A percentile compares a stretch with the other conserved stretches of the same genome.
Evolutionary conservation across 2,797 vertebrate genomes (phyloP).

Genomic region (Rhodeus uyekii): DNA sequence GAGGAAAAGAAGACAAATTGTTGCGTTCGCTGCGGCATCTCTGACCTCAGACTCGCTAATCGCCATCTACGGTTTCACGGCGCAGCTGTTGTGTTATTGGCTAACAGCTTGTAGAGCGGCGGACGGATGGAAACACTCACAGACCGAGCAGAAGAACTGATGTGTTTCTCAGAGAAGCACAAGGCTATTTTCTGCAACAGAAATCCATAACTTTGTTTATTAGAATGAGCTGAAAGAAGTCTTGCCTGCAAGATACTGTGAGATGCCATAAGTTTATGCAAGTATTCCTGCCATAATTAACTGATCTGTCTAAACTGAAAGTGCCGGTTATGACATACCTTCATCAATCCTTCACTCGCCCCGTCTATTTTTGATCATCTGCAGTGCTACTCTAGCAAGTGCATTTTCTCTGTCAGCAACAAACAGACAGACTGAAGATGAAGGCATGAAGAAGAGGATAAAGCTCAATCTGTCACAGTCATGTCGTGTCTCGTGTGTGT

Average conservation of each 20-base stretch:
- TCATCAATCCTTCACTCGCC: no score
- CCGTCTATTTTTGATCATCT: background rate
- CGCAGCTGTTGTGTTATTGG: conserved; percentile 16
- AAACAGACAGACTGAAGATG: no score
- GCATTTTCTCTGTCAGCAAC: background rate
- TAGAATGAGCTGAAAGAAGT: background rate
- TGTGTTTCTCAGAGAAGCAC: background rate
- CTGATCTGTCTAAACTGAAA: background rate
- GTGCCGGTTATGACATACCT: background rate
- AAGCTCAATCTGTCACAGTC: no score
- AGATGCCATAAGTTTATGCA: background rate
- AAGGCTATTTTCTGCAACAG: background rate
- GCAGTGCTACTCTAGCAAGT: background rate
- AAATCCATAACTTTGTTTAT: background rate
- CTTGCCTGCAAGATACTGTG: background rate
- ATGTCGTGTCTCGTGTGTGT: no score
- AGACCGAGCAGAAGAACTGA: background rate
- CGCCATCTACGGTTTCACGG: conserved; percentile 28
- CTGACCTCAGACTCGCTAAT: conserved; percentile 40
- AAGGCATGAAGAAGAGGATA: no score
- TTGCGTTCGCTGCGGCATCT: conserved; percentile 37
- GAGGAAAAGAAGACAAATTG: conserved; percentile 47
- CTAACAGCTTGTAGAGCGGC: background rate
- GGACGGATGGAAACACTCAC: background rate
- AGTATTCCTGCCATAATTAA: background rate